Conservation (phyloP, 1,140 invertebrate species). For the Lepidostoma basale region DNA sequence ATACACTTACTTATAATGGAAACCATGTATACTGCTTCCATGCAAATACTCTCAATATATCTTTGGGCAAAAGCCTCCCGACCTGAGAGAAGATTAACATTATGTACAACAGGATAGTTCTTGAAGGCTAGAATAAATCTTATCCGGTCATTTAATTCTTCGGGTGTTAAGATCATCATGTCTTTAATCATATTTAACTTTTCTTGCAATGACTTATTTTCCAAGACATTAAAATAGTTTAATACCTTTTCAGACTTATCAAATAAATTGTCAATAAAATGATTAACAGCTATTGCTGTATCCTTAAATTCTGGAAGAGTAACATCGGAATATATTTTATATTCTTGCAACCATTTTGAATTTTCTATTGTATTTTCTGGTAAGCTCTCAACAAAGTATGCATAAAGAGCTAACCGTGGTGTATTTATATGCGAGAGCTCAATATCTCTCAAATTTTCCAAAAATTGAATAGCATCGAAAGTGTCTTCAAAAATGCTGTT, state of each 20-base stretch:
- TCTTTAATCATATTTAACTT: neutral
- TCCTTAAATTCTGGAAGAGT: neutral
- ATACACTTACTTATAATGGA: too few relatives aligned
- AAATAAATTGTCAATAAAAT: neutral
- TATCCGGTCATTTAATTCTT: neutral
- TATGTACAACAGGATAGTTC: neutral
- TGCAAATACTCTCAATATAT: neutral
- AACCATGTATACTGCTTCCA: neutral
- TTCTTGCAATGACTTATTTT: neutral
- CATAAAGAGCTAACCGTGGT: neutral
- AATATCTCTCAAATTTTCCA: slow-evolving; percentile 2
- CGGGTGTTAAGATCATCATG: neutral
- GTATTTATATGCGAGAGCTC: neutral
- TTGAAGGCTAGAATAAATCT: neutral
- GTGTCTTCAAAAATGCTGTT: neutral
- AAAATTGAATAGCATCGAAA: neutral
- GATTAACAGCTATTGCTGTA: neutral
- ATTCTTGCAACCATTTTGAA: neutral
- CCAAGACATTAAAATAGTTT: neutral
- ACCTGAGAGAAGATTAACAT: slow-evolving; percentile 1
- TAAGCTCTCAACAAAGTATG: neutral
- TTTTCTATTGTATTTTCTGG: neutral
- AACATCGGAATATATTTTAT: neutral
- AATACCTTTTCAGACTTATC: neutral
- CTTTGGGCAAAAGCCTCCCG: neutral